Evolutionary conservation across 37 sponge, comb jelly and placozoan species (phyloP).

Genomic region (Mnemiopsis leidyi): DNA sequence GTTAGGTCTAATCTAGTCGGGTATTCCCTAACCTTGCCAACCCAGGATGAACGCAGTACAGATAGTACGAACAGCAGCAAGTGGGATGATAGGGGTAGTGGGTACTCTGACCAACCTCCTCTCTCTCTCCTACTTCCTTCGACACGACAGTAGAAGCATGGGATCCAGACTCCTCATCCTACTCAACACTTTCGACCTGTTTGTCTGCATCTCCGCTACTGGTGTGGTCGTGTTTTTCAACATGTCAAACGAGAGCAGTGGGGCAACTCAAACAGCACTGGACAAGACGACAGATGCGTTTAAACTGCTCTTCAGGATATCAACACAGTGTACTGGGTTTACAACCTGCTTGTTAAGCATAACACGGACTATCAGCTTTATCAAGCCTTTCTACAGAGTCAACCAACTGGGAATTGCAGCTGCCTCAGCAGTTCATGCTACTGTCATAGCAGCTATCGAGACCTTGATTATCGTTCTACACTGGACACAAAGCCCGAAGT

Average conservation of each 20-base stretch:
- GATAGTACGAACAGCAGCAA: background rate
- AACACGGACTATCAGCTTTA: background rate
- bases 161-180: constrained; percentile 21
- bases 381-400: background rate
- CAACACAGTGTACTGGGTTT: constrained; percentile 6
- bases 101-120: background rate
- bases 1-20: too few relatives aligned
- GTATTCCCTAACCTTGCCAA: background rate
- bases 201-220: background rate
- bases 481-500: background rate
- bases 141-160: background rate
- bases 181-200: constrained; percentile 21
- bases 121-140: constrained; percentile 17
- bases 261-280: background rate
- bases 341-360: constrained; percentile 20
- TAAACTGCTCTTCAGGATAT: background rate
- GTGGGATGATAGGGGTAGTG: background rate
- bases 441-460: background rate
- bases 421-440: background rate
- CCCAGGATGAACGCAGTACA: background rate
- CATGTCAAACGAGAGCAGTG: background rate
- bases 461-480: background rate
- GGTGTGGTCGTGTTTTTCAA: background rate
- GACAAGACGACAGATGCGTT: background rate
- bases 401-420: background rate